Conservation (phyloP, 2,113 vertebrate genomes). For the Puffinus mauretanicus region DNA sequence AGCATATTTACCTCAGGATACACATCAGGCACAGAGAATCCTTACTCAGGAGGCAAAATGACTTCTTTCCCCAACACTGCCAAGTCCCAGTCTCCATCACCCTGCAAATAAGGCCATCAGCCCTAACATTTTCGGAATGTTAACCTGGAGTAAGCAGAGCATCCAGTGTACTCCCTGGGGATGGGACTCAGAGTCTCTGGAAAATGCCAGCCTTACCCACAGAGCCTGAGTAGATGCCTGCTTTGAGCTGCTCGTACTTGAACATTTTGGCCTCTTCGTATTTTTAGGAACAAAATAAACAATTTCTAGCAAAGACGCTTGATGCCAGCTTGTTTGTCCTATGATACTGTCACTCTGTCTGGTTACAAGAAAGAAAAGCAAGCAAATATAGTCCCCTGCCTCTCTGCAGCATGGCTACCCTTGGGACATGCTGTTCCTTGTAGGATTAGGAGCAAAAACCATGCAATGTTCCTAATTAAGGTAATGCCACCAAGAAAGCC, state of each 20-base stretch:
- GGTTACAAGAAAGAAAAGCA: slow-evolving; percentile 7
- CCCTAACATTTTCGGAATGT: neutral
- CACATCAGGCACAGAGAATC: neutral
- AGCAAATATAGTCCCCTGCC: neutral
- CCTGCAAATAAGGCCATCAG: neutral
- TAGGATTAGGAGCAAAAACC: neutral
- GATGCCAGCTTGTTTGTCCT: neutral
- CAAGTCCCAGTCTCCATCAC: neutral
- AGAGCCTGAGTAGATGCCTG: neutral
- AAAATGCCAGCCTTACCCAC: slow-evolving; percentile 1
- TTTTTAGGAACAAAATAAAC: slow-evolving; percentile 64
- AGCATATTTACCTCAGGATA: neutral
- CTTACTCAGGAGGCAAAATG: neutral
- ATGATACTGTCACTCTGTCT: neutral
- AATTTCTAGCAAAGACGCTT: neutral
- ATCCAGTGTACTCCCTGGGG: neutral
- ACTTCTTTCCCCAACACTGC: neutral
- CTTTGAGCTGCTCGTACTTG: neutral
- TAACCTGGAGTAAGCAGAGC: neutral
- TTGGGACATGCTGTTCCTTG: neutral
- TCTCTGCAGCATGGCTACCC: neutral
- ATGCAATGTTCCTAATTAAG: slow-evolving; percentile 1
- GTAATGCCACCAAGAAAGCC: neutral
- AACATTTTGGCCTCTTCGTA: neutral
- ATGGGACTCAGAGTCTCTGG: neutral